Percentiles rank a stretch among this genome's conserved stretches.
Evolutionary conservation across 2,113 vertebrate genomes (phyloP).

Genomic region (Puntigrus tetrazona): DNA sequence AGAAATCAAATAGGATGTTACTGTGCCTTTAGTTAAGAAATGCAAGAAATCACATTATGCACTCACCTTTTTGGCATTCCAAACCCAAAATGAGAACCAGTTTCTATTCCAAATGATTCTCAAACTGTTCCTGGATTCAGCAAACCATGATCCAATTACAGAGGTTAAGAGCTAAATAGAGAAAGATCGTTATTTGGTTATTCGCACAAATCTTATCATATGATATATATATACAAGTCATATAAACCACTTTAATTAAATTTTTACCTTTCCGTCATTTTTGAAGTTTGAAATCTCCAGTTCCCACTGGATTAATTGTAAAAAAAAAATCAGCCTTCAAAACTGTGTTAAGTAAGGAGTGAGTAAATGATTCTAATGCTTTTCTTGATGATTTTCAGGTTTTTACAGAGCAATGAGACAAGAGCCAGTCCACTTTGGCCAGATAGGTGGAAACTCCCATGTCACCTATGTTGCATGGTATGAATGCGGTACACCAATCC

Average conservation of each 20-base stretch:
- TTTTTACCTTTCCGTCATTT: neutral
- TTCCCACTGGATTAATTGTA: neutral
- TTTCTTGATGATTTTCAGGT: slow-evolving; percentile 70
- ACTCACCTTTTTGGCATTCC: neutral
- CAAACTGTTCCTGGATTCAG: neutral
- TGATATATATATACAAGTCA: neutral
- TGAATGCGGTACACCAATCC: slow-evolving; percentile 92
- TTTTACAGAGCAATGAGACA: slow-evolving; percentile 91
- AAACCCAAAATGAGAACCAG: neutral
- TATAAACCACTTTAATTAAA: neutral
- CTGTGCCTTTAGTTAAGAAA: neutral
- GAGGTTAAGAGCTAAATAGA: neutral
- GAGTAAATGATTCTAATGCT: neutral
- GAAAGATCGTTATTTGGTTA: neutral
- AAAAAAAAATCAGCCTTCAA: neutral
- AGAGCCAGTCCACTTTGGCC: slow-evolving; percentile 90
- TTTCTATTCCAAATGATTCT: neutral
- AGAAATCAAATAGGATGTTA: neutral
- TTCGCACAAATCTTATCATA: neutral
- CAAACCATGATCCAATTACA: neutral
- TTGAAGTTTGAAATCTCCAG: neutral
- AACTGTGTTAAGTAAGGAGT: neutral
- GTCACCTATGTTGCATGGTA: slow-evolving; percentile 93
- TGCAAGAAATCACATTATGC: neutral
- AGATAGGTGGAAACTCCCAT: slow-evolving; percentile 88